phyloP scores from a whole-genome alignment of 2,113 vertebrate species.

The Pachypanchax playfairii region DNA sequence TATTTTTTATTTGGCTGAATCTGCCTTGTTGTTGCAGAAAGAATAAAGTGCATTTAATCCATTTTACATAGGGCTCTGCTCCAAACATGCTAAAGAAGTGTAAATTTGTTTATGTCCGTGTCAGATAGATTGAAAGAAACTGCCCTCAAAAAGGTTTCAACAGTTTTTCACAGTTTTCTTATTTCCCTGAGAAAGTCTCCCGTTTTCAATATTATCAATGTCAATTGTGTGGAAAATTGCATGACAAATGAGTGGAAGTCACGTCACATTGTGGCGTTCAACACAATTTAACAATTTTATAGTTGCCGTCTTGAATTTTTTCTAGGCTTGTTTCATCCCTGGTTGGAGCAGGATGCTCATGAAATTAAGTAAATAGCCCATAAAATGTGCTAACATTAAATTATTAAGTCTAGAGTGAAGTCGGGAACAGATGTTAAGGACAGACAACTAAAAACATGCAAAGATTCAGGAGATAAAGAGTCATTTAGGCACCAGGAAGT shows the following conservation, averaged over 20 bases:
- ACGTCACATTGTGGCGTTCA: constrained; percentile 8
- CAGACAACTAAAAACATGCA: not conserved
- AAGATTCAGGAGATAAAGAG: not conserved
- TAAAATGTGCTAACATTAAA: not conserved
- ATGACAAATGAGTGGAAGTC: constrained; percentile 28
- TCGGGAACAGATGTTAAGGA: too few species aligned
- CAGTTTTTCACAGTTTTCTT: constrained; percentile 10
- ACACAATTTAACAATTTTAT: constrained; percentile 28
- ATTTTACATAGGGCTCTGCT: constrained; percentile 36
- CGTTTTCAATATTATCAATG: constrained; percentile 9
- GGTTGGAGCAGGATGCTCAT: constrained; percentile 17
- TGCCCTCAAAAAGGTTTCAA: constrained; percentile 27
- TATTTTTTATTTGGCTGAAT: constrained; percentile 40
- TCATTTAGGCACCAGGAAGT: not conserved
- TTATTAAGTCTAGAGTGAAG: not conserved
- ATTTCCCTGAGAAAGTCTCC: not conserved
- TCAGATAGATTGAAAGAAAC: constrained; percentile 15
- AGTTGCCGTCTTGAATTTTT: constrained; percentile 17
- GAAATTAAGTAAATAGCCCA: constrained; percentile 38
- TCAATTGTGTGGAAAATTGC: constrained; percentile 29
- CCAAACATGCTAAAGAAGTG: constrained; percentile 40
- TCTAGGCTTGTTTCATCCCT: constrained; percentile 18
- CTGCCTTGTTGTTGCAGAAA: constrained; percentile 38
- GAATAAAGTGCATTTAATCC: constrained; percentile 31
- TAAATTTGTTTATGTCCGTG: constrained; percentile 15